Conservation (phyloP, 2,888 invertebrate genomes). For the Sepioteuthis lessoniana region DNA sequence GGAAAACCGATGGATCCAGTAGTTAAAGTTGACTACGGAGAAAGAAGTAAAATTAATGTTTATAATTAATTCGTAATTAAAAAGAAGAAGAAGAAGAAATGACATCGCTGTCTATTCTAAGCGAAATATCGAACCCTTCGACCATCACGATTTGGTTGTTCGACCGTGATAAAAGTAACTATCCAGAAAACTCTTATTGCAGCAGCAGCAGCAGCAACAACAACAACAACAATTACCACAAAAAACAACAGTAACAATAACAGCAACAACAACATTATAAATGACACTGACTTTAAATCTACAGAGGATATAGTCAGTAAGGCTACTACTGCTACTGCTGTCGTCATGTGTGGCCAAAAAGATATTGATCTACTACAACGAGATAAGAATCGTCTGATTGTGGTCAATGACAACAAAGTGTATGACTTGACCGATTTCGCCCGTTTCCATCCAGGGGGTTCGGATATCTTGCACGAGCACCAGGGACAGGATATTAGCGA, state of each 20-base stretch:
- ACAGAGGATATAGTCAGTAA: too few species aligned
- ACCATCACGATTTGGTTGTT: background rate
- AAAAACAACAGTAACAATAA: too few species aligned
- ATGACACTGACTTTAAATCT: too few species aligned
- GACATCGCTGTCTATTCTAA: too few species aligned
- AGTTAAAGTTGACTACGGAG: too few species aligned
- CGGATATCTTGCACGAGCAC: slow-evolving; percentile 60
- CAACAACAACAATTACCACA: background rate
- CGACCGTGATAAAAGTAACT: background rate
- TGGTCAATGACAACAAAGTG: slow-evolving; percentile 59
- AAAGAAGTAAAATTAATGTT: too few species aligned
- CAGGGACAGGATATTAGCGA: slow-evolving; percentile 65
- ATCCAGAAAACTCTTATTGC: background rate
- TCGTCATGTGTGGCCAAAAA: background rate
- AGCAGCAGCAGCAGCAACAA: background rate
- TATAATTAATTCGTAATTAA: too few species aligned
- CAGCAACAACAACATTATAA: too few species aligned
- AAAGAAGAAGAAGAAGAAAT: too few species aligned
- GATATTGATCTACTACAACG: background rate
- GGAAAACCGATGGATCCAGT: too few species aligned
- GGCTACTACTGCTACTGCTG: too few species aligned
- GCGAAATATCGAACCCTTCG: too few species aligned
- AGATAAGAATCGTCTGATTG: slow-evolving; percentile 53
- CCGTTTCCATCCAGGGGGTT: slow-evolving; percentile 69
- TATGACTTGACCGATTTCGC: slow-evolving; percentile 71